A percentile compares a stretch with the other conserved stretches of the same genome.
phyloP scores from a whole-genome alignment of 2,888 invertebrate species.

The Ophioninae sp. region DNA sequence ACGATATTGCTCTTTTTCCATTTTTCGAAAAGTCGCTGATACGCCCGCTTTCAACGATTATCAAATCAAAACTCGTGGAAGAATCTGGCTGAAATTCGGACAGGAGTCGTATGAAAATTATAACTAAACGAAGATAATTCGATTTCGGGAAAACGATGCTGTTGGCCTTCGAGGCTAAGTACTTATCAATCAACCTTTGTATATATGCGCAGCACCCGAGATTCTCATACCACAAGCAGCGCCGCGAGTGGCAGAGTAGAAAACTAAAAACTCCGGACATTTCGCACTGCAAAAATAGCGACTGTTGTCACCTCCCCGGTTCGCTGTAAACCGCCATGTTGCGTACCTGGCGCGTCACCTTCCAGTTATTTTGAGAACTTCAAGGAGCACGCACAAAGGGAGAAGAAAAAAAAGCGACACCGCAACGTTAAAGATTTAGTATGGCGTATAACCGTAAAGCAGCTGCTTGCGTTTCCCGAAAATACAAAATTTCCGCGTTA shows the following conservation, averaged over 20 bases:
- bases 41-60: too few species aligned
- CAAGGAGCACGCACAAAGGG: constrained; percentile 15
- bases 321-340: constrained; percentile 1
- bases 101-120: too few species aligned
- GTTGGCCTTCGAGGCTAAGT: constrained; percentile 30
- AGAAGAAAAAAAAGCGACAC: constrained; percentile 25
- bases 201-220: neutral
- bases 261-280: too few species aligned
- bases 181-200: neutral
- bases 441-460: constrained; percentile 74
- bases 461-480: constrained; percentile 74
- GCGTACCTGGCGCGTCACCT: constrained; percentile 14
- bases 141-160: too few species aligned
- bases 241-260: too few species aligned
- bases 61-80: too few species aligned
- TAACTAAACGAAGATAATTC: too few species aligned
- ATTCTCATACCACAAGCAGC: too few species aligned
- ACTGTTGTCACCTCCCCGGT: neutral
- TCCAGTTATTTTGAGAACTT: constrained; percentile 33
- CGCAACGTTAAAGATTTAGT: constrained; percentile 69
- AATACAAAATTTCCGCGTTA: constrained; percentile 63
- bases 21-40: neutral
- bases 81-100: too few species aligned
- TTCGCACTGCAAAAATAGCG: too few species aligned
- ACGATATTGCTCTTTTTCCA: too few species aligned